Conservation (phyloP, 1,140 invertebrate species). For the Armadillidium nasatum region DNA sequence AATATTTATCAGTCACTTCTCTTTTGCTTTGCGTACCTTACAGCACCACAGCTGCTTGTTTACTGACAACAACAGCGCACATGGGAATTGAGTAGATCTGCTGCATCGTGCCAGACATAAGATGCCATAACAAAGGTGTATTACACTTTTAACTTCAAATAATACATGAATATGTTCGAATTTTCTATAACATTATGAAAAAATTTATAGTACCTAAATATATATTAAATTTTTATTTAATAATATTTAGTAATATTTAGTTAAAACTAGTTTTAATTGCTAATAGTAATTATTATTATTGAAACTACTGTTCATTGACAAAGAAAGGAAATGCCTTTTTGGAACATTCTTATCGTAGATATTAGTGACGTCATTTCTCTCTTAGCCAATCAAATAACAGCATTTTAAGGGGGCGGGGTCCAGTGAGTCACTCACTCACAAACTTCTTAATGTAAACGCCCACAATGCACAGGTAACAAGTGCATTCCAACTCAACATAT, state of each 20-base stretch:
- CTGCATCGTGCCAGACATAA: neutral
- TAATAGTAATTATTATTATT: neutral
- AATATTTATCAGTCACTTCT: too few species aligned
- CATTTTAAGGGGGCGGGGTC: neutral
- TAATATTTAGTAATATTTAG: neutral
- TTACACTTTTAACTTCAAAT: neutral
- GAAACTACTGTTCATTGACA: neutral
- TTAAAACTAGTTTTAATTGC: neutral
- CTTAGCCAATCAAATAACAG: neutral
- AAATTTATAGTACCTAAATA: too few species aligned
- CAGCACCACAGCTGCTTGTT: neutral
- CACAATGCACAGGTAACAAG: neutral
- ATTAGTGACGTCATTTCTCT: neutral
- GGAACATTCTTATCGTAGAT: neutral
- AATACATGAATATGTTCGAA: neutral
- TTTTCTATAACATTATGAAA: too few species aligned
- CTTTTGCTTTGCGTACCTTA: neutral
- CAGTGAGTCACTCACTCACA: constrained; percentile 2
- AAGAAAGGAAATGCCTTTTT: neutral
- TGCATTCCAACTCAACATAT: too few species aligned
- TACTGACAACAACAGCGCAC: neutral
- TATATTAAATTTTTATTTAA: neutral
- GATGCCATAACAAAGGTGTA: neutral
- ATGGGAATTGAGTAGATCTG: neutral
- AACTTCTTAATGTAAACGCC: neutral